These are phyloP conservation scores for Spheniscus humboldti DNA, from an alignment of 2,797 vertebrate genomes.

Conservation along the genomic window DNA sequence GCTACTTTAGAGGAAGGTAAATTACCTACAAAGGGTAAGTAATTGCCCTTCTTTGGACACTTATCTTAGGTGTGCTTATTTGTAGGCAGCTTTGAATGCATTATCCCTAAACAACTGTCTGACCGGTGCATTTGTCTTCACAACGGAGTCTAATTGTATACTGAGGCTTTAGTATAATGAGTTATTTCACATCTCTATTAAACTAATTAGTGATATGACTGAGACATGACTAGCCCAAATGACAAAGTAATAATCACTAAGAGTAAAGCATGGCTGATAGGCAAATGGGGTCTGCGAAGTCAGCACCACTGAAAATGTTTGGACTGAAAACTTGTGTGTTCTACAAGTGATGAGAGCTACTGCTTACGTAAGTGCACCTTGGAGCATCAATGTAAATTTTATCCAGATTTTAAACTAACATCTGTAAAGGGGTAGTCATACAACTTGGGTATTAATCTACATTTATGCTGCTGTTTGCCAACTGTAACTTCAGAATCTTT, in stretches of 20 bases:
- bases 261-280: not conserved
- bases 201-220: not conserved
- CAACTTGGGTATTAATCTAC: not conserved
- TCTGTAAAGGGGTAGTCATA: not conserved
- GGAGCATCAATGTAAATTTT: not conserved
- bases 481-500: not conserved
- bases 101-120: not conserved
- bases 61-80: not conserved
- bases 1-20: not conserved
- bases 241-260: not conserved
- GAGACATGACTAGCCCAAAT: not conserved
- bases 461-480: not conserved
- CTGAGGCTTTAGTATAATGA: not conserved
- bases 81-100: not conserved
- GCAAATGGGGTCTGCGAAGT: not conserved
- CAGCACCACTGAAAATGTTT: not conserved
- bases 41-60: not conserved
- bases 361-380: not conserved
- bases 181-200: not conserved
- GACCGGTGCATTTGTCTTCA: not conserved
- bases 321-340: not conserved
- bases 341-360: not conserved
- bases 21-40: not conserved
- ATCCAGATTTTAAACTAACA: not conserved
- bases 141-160: not conserved